Base-by-base conservation (phyloP, 2,113 vertebrate species). In the Bombycilla garrulus region DNA sequence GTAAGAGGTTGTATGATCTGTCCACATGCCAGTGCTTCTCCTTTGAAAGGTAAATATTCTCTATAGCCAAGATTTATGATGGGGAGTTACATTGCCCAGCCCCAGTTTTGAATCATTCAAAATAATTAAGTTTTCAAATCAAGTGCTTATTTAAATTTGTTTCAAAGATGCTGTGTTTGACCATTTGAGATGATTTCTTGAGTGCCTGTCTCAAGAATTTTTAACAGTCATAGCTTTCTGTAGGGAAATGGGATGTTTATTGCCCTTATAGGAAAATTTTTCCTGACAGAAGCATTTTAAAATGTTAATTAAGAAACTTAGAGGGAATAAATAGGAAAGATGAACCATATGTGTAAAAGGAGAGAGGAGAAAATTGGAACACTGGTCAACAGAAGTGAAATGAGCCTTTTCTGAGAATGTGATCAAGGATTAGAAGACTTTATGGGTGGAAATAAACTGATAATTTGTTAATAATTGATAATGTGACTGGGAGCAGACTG, bases 241-340 rank as follows among this genome's bases (percentile, higher is more conserved):
- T 70, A 70, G 81, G 62, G 90, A 88, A 80, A 81, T 51, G 9
- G 47, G 31, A 62, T 86, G 50, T 64, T 90, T 95, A 66, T 45
- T 94, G 47, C 62, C 79, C 42, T 82, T 70, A 65, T 2, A 73
- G 21, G 50, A 93, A 86, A 88, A 64, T 23, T 47, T 70, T 83
- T 92, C 71, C 56, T 60, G 38, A 79, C n/a, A 69, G 42, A 95
- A 60, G 64, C 79, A 88, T 86, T 92, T 86, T 40, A 47, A 92
- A 97, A 93, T 82, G 73, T 79, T 91, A 91, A 72, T 94, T 92
- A 92, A 64, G 74, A 91, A 87, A 66, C 35, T 77, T 77, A 76
- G 35, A 89, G 48, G 28, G 47, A 90, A 61, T 73, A 82, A 94
- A 91, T 86, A 85, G 66, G 50, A 90, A 91, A 88, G 47, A 86